A percentile compares a stretch with the other conserved stretches of the same genome.
These are phyloP conservation scores for Augochlorella aurata DNA, from an alignment of 2,888 invertebrate genomes.

Conservation along the genomic window DNA sequence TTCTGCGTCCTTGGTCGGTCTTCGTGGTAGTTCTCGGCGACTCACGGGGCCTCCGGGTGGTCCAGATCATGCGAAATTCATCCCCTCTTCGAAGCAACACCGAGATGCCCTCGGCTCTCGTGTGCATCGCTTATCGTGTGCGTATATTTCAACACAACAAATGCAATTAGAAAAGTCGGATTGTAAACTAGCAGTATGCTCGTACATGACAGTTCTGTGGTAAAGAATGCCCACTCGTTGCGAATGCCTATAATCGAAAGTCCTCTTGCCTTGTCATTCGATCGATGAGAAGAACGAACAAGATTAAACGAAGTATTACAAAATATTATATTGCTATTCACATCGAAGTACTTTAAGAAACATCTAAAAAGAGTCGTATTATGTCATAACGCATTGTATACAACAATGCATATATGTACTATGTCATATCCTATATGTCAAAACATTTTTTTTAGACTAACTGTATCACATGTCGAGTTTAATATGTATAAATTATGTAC, in stretches of 20 bases:
- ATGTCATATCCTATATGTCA: neutral
- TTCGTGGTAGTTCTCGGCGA: constrained; percentile 24
- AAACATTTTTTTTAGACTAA: neutral
- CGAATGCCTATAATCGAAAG: neutral
- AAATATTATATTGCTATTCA: neutral
- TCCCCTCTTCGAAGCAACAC: constrained; percentile 24
- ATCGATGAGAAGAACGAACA: constrained; percentile 1
- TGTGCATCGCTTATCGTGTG: constrained; percentile 75
- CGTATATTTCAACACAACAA: constrained; percentile 60
- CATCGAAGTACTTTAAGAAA: neutral
- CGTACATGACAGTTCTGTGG: constrained; percentile 26
- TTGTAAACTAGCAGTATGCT: constrained; percentile 25
- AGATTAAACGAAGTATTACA: neutral
- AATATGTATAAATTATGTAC: neutral
- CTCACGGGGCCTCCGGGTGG: constrained; percentile 12
- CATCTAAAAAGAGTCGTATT: neutral
- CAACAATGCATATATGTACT: neutral
- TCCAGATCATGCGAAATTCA: constrained; percentile 39
- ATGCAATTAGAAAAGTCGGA: neutral
- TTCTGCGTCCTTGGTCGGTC: constrained; percentile 27
- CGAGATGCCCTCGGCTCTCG: constrained; percentile 67
- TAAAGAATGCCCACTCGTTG: neutral
- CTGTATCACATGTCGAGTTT: neutral
- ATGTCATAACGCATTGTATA: neutral
- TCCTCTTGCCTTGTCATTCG: neutral